A percentile compares a stretch with the other conserved stretches of the same genome.
These are phyloP conservation scores for Anseranas semipalmata DNA, from an alignment of 2,113 vertebrate genomes.

Conservation along the genomic window DNA sequence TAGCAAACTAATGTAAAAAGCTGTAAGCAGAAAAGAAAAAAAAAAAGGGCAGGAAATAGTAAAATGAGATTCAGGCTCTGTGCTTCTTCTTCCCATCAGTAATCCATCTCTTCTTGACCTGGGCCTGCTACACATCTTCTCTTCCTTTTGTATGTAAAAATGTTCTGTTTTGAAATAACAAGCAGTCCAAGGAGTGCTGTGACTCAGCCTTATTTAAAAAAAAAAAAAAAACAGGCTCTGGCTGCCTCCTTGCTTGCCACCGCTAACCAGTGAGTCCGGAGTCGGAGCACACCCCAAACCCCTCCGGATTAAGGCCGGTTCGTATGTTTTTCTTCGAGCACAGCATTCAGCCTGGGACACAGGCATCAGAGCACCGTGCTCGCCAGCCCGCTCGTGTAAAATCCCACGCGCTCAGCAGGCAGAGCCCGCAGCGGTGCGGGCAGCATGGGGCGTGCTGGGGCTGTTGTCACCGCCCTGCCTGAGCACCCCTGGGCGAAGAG, in stretches of 20 bases:
- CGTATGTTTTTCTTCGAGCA: not conserved
- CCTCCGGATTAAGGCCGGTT: not conserved
- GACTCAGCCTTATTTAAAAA: not conserved
- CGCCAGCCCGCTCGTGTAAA: not conserved
- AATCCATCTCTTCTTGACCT: conserved; percentile 8
- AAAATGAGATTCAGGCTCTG: conserved; percentile 33
- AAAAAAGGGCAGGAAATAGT: not conserved
- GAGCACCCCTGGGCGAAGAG: not conserved
- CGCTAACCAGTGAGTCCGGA: accelerated
- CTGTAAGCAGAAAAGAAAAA: not conserved
- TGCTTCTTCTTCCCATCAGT: conserved; percentile 8
- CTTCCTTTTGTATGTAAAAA: conserved; percentile 32
- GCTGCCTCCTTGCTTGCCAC: not conserved
- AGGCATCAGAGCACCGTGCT: accelerated
- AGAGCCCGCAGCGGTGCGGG: not conserved
- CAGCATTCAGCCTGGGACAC: not conserved
- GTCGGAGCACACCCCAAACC: not conserved
- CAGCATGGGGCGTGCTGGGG: not conserved
- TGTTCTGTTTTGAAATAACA: conserved; percentile 27
- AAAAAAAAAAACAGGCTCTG: not conserved
- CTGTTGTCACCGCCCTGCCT: not conserved
- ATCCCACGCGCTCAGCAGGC: not conserved
- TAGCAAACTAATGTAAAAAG: not conserved
- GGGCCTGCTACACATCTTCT: not conserved
- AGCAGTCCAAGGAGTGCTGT: not conserved